Base-by-base conservation (phyloP, 1,140 invertebrate genomes). In the Ceratina calcarata region DNA sequence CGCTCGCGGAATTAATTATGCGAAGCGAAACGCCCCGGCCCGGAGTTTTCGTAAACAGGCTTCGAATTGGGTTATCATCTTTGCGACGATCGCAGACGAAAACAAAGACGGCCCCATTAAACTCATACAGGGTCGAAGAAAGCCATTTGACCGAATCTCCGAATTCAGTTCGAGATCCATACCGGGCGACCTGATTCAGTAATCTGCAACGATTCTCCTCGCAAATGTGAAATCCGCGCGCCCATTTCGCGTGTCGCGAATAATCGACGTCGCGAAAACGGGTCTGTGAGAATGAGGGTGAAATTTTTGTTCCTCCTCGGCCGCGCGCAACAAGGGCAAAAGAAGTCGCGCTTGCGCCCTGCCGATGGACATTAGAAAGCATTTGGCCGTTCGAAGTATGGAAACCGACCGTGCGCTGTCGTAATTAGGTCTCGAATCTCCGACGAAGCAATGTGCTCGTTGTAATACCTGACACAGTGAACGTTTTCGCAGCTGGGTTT, bases 281-380 rank as follows among this genome's bases (percentile, higher is more conserved):
- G 4, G 3, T 58, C 13, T 32, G 27, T 32, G 66, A 61, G 66
- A 51, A 15, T 27, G 57, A 71, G 67, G 4, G 75, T 13, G 75
- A 24, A 71, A 78, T 49, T 72, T 72, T 78, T 65, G 2, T 45
- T 45, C 8, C 49, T n/a, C 12, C n/a, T n/a, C n/a, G n/a, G n/a
- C n/a, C n/a, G n/a, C n/a, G 18, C 45, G 49, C 68, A 64, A 37
- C 32, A 57, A 7, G 32, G 45, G 71, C 76, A 60, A 78, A 78
- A 49, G 68, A 64, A 57, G 68, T 53, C 49, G 27, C 15, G 75
- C 37, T 45, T 45, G 37, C 67, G 15, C 24, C n/a, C n/a, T 12
- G 49, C 53, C 32, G 60, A 72, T 55, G 60, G 76, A 24, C 22
- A 72, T 78, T 78, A 78, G 76, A 72, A 78, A 72, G 69, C 60